These are phyloP conservation scores for Habropoda laboriosa DNA, from an alignment of 1,140 invertebrate species.

Conservation along the genomic window DNA sequence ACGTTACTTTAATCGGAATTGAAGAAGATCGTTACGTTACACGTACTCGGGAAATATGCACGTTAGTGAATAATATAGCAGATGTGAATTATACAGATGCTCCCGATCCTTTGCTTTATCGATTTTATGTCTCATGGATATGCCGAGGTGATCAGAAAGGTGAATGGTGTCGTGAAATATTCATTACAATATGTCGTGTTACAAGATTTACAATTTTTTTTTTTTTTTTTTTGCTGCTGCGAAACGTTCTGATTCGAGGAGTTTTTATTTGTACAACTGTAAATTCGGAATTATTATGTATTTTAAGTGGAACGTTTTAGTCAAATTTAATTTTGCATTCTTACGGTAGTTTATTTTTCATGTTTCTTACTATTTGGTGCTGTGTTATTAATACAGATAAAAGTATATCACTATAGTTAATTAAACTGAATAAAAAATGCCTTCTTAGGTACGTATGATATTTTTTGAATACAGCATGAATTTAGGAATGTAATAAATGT, in stretches of 20 bases:
- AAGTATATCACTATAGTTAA: too few relatives aligned
- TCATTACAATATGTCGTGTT: constrained; percentile 4
- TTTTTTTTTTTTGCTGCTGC: not conserved
- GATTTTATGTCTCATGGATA: constrained; percentile 6
- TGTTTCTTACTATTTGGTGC: too few relatives aligned
- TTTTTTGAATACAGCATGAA: too few relatives aligned
- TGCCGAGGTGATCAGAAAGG: constrained; percentile 1
- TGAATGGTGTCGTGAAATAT: constrained; percentile 14
- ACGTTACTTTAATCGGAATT: not conserved
- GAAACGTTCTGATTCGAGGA: not conserved
- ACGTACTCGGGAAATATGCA: not conserved
- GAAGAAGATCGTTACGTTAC: not conserved
- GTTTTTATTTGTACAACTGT: not conserved
- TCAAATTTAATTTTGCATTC: too few relatives aligned
- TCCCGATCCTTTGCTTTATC: not conserved
- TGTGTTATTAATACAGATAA: too few relatives aligned
- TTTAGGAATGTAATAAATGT: too few relatives aligned
- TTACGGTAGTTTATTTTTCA: too few relatives aligned
- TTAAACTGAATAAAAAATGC: too few relatives aligned
- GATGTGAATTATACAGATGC: not conserved
- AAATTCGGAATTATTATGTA: too few relatives aligned
- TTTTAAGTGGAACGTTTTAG: too few relatives aligned
- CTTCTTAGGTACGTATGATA: too few relatives aligned
- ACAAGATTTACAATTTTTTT: not conserved
- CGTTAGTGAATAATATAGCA: not conserved